Evolutionary conservation across 1,140 invertebrate species (phyloP).

Genomic region (Mylabris phalerata): DNA sequence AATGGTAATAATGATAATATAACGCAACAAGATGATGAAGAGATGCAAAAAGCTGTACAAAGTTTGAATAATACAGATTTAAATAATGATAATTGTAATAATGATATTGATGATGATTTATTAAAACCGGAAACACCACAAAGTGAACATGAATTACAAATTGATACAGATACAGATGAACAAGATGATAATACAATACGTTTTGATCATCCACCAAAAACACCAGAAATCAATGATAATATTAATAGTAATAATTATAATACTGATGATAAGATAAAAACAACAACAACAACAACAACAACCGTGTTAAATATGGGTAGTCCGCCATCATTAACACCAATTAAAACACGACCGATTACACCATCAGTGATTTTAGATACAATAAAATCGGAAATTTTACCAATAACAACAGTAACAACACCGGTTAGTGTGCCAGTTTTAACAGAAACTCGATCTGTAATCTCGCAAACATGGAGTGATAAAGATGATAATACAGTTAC

Average conservation of each 20-base stretch:
- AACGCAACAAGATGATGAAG: conserved; percentile 63
- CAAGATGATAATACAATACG: conserved; percentile 38
- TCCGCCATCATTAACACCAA: conserved; percentile 38
- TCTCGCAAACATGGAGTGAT: conserved; percentile 46
- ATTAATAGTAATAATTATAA: conserved; percentile 26
- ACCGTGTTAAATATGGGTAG: conserved; percentile 28
- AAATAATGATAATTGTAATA: conserved; percentile 41
- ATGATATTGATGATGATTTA: too few relatives aligned
- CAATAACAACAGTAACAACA: conserved; percentile 8
- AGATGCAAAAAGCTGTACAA: conserved; percentile 70
- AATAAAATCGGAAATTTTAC: neutral
- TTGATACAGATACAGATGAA: conserved; percentile 81
- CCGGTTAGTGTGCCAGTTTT: conserved; percentile 13
- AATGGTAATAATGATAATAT: conserved; percentile 45
- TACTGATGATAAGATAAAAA: conserved; percentile 12
- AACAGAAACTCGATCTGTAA: conserved; percentile 35
- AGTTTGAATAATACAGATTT: conserved; percentile 65
- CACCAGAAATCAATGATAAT: conserved; percentile 45
- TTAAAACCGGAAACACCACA: conserved; percentile 76
- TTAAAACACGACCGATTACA: conserved; percentile 22
- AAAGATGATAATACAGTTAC: conserved; percentile 12
- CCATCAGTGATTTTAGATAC: conserved; percentile 18
- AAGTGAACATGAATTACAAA: conserved; percentile 76
- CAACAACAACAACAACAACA: conserved; percentile 21
- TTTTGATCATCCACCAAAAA: conserved; percentile 39